These are phyloP conservation scores for Agrypnia vestita DNA, from an alignment of 1,140 invertebrate genomes.

Conservation along the genomic window DNA sequence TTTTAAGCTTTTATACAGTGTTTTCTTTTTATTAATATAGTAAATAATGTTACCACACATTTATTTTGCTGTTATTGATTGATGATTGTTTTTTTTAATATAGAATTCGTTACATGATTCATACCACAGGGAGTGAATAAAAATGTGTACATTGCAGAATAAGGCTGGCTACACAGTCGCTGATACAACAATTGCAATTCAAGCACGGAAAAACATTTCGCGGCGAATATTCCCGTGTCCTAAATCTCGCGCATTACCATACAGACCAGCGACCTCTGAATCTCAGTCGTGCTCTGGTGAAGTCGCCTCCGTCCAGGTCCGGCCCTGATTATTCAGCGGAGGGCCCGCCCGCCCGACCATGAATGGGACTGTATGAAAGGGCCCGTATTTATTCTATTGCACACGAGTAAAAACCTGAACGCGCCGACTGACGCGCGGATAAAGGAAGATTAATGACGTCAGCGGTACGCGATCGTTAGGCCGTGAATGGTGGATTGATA, in stretches of 20 bases:
- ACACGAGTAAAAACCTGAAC: slow-evolving; percentile 53
- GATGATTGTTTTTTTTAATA: too few relatives aligned
- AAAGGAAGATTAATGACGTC: slow-evolving; percentile 61
- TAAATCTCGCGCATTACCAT: slow-evolving; percentile 34
- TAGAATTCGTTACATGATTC: too few relatives aligned
- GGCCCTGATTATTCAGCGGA: slow-evolving; percentile 20
- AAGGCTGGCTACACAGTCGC: not conserved
- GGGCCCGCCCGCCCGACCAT: not conserved
- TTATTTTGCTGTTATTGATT: too few relatives aligned
- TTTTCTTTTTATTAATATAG: too few relatives aligned
- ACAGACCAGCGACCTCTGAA: slow-evolving; percentile 26
- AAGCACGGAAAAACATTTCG: slow-evolving; percentile 14
- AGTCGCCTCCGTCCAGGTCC: slow-evolving; percentile 34
- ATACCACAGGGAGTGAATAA: too few relatives aligned
- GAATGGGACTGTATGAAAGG: slow-evolving; percentile 44
- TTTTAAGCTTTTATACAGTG: too few relatives aligned
- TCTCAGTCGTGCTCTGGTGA: not conserved
- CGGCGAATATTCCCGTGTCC: slow-evolving; percentile 3
- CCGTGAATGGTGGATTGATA: slow-evolving; percentile 38
- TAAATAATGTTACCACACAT: too few relatives aligned
- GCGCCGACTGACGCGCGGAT: slow-evolving; percentile 55
- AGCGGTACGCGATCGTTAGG: slow-evolving; percentile 49
- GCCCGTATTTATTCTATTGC: slow-evolving; percentile 53
- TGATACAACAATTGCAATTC: not conserved
- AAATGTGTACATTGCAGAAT: too few relatives aligned